Evolutionary conservation across 1,140 invertebrate genomes (phyloP).

Genomic region (Drosophila bipectinata): DNA sequence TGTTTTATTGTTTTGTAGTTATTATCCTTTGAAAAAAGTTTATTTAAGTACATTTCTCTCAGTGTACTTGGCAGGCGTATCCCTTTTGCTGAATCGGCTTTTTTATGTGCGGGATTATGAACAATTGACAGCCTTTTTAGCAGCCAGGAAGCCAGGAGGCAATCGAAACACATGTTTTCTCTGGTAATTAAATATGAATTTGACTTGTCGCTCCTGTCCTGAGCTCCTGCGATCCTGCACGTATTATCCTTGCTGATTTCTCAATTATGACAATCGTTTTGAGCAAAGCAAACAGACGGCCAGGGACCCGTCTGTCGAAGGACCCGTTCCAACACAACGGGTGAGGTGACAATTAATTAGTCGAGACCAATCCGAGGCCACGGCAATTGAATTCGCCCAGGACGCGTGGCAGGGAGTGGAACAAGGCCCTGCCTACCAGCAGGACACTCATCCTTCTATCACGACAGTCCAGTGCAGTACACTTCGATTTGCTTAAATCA

Average conservation of each 20-base stretch:
- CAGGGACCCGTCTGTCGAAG: background rate
- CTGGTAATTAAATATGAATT: conserved; percentile 72
- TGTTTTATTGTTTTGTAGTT: background rate
- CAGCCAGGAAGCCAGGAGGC: conserved; percentile 2
- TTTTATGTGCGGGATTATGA: conserved; percentile 40
- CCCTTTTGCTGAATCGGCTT: conserved; percentile 14
- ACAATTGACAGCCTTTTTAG: conserved; percentile 71
- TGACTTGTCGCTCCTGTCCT: conserved; percentile 31
- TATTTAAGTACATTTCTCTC: background rate
- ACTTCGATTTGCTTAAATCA: conserved; percentile 45
- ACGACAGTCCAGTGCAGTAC: background rate
- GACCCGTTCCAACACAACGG: conserved; percentile 9
- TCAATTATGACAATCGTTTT: conserved; percentile 76
- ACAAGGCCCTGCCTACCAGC: conserved; percentile 16
- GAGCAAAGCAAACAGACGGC: conserved; percentile 49
- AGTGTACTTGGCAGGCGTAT: background rate
- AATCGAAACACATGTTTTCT: conserved; percentile 78
- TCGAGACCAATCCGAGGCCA: conserved; percentile 42
- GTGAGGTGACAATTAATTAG: conserved; percentile 72
- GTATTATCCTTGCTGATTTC: conserved; percentile 65
- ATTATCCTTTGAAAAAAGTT: background rate
- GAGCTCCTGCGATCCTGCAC: background rate
- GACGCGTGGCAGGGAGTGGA: conserved; percentile 51
- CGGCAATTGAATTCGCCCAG: conserved; percentile 6
- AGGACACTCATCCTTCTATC: conserved; percentile 1